Evolutionary conservation across 37 sponge, comb jelly and placozoan genomes (phyloP).

Genomic region (Ianthella basta): DNA sequence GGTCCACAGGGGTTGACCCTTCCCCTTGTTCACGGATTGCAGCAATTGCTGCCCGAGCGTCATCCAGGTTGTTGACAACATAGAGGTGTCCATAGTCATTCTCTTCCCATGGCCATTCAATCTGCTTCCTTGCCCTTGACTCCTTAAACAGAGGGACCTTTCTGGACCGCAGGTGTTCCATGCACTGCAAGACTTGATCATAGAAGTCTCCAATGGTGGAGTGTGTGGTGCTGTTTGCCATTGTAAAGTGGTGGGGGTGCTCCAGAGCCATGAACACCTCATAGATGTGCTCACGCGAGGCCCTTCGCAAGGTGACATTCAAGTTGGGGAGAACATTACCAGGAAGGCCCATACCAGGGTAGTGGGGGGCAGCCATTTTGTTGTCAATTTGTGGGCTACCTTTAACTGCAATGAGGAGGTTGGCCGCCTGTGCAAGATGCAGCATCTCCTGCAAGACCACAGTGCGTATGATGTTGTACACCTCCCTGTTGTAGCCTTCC

Average conservation of each 20-base stretch:
- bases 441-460: constrained; percentile 67
- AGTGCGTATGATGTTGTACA: constrained; percentile 26
- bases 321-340: constrained; percentile 53
- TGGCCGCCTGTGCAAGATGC: constrained; percentile 62
- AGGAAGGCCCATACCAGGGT: constrained; percentile 38
- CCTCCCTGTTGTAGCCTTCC: constrained; percentile 45
- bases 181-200: constrained; percentile 44
- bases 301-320: constrained; percentile 15
- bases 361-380: constrained; percentile 13
- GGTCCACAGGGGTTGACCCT: constrained; percentile 47
- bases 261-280: constrained; percentile 57
- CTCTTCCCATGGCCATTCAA: constrained; percentile 42
- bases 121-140: not conserved
- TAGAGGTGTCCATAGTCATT: not conserved
- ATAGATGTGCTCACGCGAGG: constrained; percentile 20
- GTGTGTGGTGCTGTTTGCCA: not conserved
- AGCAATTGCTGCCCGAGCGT: constrained; percentile 33
- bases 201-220: constrained; percentile 73
- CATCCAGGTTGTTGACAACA: constrained; percentile 9
- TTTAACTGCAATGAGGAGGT: constrained; percentile 55
- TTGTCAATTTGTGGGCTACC: constrained; percentile 41
- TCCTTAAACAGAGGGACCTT: constrained; percentile 22
- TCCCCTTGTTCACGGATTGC: constrained; percentile 55
- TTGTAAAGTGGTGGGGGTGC: constrained; percentile 12
- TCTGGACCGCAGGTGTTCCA: not conserved